These are phyloP conservation scores for Trichonephila clavata DNA, from an alignment of 1,140 invertebrate genomes.

Conservation along the genomic window DNA sequence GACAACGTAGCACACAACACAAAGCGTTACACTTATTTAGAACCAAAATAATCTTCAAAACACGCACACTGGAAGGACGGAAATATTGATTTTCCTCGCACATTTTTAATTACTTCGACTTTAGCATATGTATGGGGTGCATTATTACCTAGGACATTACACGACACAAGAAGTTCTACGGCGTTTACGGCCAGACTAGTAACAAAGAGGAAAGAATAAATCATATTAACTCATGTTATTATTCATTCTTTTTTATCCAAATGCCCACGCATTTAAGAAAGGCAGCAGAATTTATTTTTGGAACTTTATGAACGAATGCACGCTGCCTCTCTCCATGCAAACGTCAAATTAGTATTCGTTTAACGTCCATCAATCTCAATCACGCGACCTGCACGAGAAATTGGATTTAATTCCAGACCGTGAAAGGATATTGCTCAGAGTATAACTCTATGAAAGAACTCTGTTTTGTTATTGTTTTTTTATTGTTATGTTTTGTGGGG, in stretches of 20 bases:
- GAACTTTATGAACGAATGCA: constrained; percentile 10
- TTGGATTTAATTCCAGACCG: not conserved
- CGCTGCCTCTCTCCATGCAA: constrained; percentile 28
- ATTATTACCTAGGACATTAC: not conserved
- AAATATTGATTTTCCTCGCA: not conserved
- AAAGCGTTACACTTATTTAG: not conserved
- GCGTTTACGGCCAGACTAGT: not conserved
- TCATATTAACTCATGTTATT: constrained; percentile 4
- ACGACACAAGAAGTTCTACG: not conserved
- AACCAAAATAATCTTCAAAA: not conserved
- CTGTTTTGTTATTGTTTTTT: not conserved
- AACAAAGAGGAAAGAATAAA: constrained; percentile 38
- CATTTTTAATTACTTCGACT: constrained; percentile 6
- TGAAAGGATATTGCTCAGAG: not conserved
- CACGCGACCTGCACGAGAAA: not conserved
- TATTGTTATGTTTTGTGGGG: not conserved
- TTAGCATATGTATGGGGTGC: not conserved
- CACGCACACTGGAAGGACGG: not conserved
- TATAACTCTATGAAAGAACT: not conserved
- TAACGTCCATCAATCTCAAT: constrained; percentile 52
- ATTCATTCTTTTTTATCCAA: not conserved
- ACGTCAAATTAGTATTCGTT: constrained; percentile 54
- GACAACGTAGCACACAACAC: not conserved
- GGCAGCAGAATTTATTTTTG: not conserved
- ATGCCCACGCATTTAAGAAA: not conserved